A percentile compares a stretch with the other conserved stretches of the same genome.
These are phyloP conservation scores for Girardinichthys multiradiatus DNA, from an alignment of 2,113 vertebrate genomes.

Conservation along the genomic window DNA sequence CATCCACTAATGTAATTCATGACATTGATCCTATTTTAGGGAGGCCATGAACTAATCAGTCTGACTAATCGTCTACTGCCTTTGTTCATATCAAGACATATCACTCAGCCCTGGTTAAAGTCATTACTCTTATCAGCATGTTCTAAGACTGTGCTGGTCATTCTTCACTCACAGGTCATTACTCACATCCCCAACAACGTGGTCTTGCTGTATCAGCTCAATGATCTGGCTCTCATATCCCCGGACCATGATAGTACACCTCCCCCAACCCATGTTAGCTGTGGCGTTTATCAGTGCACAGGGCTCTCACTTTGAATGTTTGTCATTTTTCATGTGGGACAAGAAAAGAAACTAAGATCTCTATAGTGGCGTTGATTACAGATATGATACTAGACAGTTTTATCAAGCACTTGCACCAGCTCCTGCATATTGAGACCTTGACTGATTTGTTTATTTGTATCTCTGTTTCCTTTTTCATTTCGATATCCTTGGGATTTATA, in stretches of 20 bases:
- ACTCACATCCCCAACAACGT: constrained; percentile 43
- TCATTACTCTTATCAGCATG: constrained; percentile 67
- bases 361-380: constrained; percentile 44
- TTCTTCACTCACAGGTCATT: constrained; percentile 42
- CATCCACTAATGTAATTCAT: constrained; percentile 21
- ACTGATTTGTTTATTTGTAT: constrained; percentile 29
- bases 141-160: constrained; percentile 34
- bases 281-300: constrained; percentile 16
- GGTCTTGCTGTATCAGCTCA: constrained; percentile 50
- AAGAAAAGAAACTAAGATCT: constrained; percentile 70
- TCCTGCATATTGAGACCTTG: constrained; percentile 11
- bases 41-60: constrained; percentile 44
- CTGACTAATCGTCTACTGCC: constrained; percentile 46
- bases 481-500: not conserved
- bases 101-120: constrained; percentile 47
- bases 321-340: constrained; percentile 77
- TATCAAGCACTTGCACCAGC: not conserved
- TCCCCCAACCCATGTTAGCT: constrained; percentile 8
- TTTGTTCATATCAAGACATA: constrained; percentile 23
- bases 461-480: not conserved
- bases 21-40: constrained; percentile 26
- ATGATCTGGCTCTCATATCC: constrained; percentile 67
- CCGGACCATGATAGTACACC: constrained; percentile 36
- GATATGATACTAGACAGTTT: constrained; percentile 3
- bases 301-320: constrained; percentile 60